Evolutionary conservation across 2,888 invertebrate species (phyloP).

Genomic region (Diloba caeruleocephala): DNA sequence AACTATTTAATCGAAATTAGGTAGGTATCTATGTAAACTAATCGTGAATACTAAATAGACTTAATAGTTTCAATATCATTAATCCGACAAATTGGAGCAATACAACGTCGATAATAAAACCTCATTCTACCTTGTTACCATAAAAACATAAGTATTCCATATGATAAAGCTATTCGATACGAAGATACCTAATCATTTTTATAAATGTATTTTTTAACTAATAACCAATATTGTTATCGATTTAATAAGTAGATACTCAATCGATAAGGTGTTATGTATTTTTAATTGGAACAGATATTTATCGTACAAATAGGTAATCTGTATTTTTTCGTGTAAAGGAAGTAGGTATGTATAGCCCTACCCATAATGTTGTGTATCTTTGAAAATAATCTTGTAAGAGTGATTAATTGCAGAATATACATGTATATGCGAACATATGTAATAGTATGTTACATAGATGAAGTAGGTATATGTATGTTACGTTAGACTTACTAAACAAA

Average conservation of each 20-base stretch:
- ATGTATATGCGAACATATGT: too few species aligned
- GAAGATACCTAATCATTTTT: constrained; percentile 26
- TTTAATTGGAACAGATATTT: constrained; percentile 54
- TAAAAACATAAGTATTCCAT: constrained; percentile 30
- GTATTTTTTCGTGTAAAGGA: constrained; percentile 36
- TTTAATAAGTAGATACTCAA: constrained; percentile 46
- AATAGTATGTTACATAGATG: too few species aligned
- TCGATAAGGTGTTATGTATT: constrained; percentile 48
- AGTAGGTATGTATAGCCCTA: constrained; percentile 30
- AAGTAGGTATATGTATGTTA: too few species aligned
- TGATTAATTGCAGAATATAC: neutral
- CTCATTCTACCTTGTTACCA: constrained; percentile 11
- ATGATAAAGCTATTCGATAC: constrained; percentile 35
- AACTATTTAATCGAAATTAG: too few species aligned
- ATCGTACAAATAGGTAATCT: constrained; percentile 32
- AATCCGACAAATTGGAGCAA: constrained; percentile 27
- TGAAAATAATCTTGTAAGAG: constrained; percentile 12
- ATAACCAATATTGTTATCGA: constrained; percentile 51
- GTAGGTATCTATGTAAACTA: too few species aligned
- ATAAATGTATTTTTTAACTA: constrained; percentile 44
- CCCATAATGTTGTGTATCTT: constrained; percentile 17
- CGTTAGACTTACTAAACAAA: too few species aligned
- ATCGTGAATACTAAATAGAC: too few species aligned
- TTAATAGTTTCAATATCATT: constrained; percentile 5
- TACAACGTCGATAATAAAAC: constrained; percentile 10